A percentile compares a stretch with the other conserved stretches of the same genome.
Evolutionary conservation across 2,113 vertebrate genomes (phyloP).

Genomic region (Erinaceus europaeus): DNA sequence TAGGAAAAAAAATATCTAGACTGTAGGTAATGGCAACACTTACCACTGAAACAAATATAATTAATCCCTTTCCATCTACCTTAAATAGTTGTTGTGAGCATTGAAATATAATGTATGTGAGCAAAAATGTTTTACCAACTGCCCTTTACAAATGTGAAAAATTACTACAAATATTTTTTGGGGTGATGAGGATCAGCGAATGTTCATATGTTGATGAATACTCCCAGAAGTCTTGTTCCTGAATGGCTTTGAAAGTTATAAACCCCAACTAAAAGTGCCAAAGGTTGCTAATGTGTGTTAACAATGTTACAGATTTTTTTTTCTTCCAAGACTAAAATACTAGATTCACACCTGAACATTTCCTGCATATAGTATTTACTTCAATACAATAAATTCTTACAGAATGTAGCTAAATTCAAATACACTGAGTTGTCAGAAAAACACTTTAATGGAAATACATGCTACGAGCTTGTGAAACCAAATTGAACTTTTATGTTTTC

Average conservation of each 20-base stretch:
- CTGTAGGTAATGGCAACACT: background rate
- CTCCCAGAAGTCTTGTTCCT: background rate
- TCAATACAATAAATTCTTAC: background rate
- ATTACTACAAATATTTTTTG: background rate
- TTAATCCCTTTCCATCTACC: background rate
- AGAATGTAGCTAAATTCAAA: background rate
- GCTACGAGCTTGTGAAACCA: background rate
- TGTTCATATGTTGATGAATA: background rate
- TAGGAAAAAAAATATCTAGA: background rate
- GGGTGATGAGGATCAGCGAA: background rate
- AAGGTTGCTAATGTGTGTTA: background rate
- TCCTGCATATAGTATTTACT: slow-evolving; percentile 3
- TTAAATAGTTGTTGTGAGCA: background rate
- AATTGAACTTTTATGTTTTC: background rate
- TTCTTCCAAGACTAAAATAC: background rate
- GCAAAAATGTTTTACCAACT: slow-evolving; percentile 32
- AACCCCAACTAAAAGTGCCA: background rate
- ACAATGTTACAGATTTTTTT: background rate
- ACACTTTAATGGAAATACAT: background rate
- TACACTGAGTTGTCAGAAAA: background rate
- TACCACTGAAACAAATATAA: background rate
- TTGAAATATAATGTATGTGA: background rate
- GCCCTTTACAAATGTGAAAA: background rate
- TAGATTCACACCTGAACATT: background rate
- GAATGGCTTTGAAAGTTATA: background rate